Evolutionary conservation across 2,888 invertebrate genomes (phyloP).

Genomic region (Megastigmus dorsalis): DNA sequence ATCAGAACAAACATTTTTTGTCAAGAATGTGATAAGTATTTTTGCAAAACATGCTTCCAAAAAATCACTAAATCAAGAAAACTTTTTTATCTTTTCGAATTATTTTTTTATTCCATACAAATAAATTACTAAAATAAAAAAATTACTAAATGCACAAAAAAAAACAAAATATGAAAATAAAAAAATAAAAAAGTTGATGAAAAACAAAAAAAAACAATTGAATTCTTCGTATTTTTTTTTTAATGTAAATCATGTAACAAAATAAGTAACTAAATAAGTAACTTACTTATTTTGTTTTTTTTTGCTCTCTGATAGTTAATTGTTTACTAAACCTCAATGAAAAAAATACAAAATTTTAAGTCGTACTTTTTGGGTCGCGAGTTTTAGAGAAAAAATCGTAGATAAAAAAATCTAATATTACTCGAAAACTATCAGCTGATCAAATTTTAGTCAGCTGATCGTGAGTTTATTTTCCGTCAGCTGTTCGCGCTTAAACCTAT

Average conservation of each 20-base stretch:
- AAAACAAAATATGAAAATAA: neutral
- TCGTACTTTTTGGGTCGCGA: neutral
- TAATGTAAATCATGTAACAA: neutral
- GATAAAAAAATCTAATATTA: too few species aligned
- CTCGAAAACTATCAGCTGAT: too few species aligned
- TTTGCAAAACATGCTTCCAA: slow-evolving; percentile 14
- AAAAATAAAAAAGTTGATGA: neutral
- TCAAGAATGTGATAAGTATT: slow-evolving; percentile 15
- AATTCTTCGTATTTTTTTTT: neutral
- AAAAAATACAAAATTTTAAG: neutral
- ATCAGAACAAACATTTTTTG: slow-evolving; percentile 15
- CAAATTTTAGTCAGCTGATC: too few species aligned
- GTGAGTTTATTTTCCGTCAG: too few species aligned
- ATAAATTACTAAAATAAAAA: neutral
- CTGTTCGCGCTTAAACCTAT: too few species aligned
- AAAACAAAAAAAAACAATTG: neutral
- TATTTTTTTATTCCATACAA: neutral
- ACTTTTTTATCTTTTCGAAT: neutral
- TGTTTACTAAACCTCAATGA: neutral
- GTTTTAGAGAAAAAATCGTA: slow-evolving; percentile 1
- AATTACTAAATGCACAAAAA: neutral
- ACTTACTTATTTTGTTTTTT: neutral
- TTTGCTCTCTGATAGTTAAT: neutral
- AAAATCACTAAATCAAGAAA: slow-evolving; percentile 15
- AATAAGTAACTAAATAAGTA: neutral